A percentile compares a stretch with the other conserved stretches of the same genome.
Evolutionary conservation across 2,888 invertebrate genomes (phyloP).

Genomic region (Ornithoptera priamus): DNA sequence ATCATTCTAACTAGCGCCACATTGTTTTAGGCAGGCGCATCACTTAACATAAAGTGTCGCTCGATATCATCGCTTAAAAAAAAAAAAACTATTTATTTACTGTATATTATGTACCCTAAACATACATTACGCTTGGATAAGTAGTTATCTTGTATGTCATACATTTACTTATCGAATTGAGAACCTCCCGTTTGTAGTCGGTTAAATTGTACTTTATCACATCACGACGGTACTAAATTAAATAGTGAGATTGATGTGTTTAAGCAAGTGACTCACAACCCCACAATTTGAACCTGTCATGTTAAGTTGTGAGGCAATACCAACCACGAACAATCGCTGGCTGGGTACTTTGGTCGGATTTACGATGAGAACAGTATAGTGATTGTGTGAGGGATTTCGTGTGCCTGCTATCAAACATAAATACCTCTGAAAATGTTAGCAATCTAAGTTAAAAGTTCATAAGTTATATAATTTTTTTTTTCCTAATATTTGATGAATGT

Average conservation of each 20-base stretch:
- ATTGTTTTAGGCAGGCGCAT: no score
- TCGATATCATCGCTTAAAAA: no score
- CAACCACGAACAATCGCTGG: constrained; percentile 11
- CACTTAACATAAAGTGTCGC: no score
- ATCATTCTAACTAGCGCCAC: no score
- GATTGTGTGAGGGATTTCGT: constrained; percentile 7
- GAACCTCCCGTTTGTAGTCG: no score
- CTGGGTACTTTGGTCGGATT: background rate
- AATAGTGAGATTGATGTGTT: background rate
- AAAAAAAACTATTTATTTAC: no score
- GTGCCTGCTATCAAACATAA: constrained; percentile 1
- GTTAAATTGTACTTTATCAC: background rate
- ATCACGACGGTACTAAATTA: background rate
- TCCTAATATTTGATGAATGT: background rate
- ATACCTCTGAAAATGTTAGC: background rate
- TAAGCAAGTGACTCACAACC: background rate
- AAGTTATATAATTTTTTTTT: background rate
- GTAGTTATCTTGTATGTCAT: no score
- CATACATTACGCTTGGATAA: no score
- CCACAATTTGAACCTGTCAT: constrained; percentile 1
- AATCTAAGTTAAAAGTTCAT: background rate
- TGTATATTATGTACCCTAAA: no score
- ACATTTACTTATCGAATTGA: no score
- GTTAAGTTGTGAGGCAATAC: constrained; percentile 8
- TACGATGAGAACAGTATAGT: constrained; percentile 11